Evolutionary conservation across 2,113 vertebrate genomes (phyloP).

Genomic region (Nothobranchius furzeri): DNA sequence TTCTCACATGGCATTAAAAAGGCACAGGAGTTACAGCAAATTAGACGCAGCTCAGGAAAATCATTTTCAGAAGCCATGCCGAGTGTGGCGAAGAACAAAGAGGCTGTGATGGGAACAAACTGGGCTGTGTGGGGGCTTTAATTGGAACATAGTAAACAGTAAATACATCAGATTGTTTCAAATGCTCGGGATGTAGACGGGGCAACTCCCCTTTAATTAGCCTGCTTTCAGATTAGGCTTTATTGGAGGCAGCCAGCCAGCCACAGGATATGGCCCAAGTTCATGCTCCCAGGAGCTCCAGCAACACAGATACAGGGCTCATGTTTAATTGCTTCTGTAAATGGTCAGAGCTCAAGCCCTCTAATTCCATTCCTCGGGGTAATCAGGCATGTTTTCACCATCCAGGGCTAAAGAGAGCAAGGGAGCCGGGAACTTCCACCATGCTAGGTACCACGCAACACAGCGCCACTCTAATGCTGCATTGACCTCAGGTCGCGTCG

Average conservation of each 20-base stretch:
- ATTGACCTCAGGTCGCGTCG: slow-evolving; percentile 35
- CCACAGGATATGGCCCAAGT: slow-evolving; percentile 76
- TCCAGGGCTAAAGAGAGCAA: slow-evolving; percentile 57
- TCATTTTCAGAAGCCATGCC: slow-evolving; percentile 10
- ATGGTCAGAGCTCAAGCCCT: slow-evolving; percentile 78
- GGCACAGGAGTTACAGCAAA: not conserved
- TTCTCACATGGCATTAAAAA: slow-evolving; percentile 31
- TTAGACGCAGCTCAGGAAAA: slow-evolving; percentile 16
- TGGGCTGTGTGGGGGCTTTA: slow-evolving; percentile 58
- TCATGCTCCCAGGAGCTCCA: slow-evolving; percentile 72
- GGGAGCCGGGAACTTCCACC: slow-evolving; percentile 38
- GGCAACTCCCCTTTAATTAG: slow-evolving; percentile 79
- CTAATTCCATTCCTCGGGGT: slow-evolving; percentile 78
- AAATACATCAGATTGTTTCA: slow-evolving; percentile 73
- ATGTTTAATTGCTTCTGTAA: slow-evolving; percentile 84
- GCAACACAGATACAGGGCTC: slow-evolving; percentile 73
- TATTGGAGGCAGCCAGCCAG: slow-evolving; percentile 67
- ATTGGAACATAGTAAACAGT: slow-evolving; percentile 76
- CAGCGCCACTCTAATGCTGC: slow-evolving; percentile 17
- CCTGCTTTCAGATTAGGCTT: slow-evolving; percentile 74
- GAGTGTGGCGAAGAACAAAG: slow-evolving; percentile 48
- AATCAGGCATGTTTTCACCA: slow-evolving; percentile 78
- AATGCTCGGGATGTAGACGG: slow-evolving; percentile 61
- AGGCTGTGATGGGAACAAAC: slow-evolving; percentile 34
- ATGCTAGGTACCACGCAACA: slow-evolving; percentile 30